These are phyloP conservation scores for Erythrocebus patas DNA, from an alignment of 2,113 vertebrate genomes.

Conservation along the genomic window DNA sequence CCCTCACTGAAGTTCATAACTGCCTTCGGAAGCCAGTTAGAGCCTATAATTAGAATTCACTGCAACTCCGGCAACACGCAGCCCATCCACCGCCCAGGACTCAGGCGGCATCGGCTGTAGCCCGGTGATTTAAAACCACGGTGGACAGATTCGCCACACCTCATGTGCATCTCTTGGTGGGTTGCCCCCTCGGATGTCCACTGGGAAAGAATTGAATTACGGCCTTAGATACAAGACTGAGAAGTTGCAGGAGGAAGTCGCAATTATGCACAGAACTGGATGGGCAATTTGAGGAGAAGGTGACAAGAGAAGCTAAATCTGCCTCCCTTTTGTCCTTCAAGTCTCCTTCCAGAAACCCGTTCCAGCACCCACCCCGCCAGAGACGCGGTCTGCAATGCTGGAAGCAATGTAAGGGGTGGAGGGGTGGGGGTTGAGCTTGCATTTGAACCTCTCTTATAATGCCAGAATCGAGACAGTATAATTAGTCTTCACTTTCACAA, in stretches of 20 bases:
- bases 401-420: background rate
- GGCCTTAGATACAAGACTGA: background rate
- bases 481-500: constrained; percentile 42
- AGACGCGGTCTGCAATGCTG: background rate
- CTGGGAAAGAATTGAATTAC: background rate
- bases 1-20: background rate
- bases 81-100: background rate
- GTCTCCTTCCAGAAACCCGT: constrained; percentile 30
- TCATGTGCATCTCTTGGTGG: background rate
- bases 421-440: background rate
- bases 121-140: constrained; percentile 39
- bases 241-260: background rate
- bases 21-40: background rate
- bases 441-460: background rate
- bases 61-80: background rate
- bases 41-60: constrained; percentile 50
- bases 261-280: background rate
- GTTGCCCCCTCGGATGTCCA: background rate
- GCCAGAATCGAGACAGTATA: background rate
- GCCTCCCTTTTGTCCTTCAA: background rate
- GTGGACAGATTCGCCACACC: background rate
- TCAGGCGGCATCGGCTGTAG: rapidly evolving
- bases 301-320: background rate
- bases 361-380: background rate
- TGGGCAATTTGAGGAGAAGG: background rate